Base-by-base conservation (phyloP, 2,888 invertebrate genomes). In the Microctonus aethiopoides region DNA sequence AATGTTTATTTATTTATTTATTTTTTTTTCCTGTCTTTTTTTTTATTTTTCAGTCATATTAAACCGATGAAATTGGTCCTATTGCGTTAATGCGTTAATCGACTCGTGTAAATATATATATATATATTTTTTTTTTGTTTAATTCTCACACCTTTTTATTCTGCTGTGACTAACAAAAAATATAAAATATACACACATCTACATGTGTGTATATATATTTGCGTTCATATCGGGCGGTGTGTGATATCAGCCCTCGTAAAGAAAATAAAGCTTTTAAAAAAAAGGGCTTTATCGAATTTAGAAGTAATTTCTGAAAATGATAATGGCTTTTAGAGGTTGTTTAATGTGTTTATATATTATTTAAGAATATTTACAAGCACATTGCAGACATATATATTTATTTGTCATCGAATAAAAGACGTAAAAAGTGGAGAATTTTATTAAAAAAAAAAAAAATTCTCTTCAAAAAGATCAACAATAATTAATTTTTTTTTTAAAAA, bases 291-390 rank as follows among this genome's bases (percentile, higher is more conserved):
- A 68, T 68, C 68, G 32, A 57, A n/a, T 68, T 63, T 68, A 68
- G 68, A 57, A 63, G 63, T 57, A 46, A 68, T 68, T 68, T 68
- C 22, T 20, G 29, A 63, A 56, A 63, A 57, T 68, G 63, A 63
- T 56, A 68, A 64, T 68, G 68, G 56, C 62, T 67, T 57, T 66
- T 66, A 64, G 52, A 51, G 62, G 26, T 36, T 34, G 32, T 51
- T 64, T 64, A 52, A 64, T 64, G 64, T 34, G 29, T 56, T 10
- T 52, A 36, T 54, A 29, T 52, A 57, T 57, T 29, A 32, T 34
- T 34, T 57, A 36, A 64, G 34, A 34, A 29, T 62, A 62, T 62
- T 54, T 54, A 54, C 54, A 54, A 54, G 54, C 54, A 16, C 46
- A 54, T 54, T 26, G 54, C 54, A 26, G n/a, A n/a, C n/a, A n/a